Percentiles rank a stretch among this genome's conserved stretches.
These are phyloP conservation scores for Cottus gobio DNA, from an alignment of 2,113 vertebrate genomes.

Conservation along the genomic window DNA sequence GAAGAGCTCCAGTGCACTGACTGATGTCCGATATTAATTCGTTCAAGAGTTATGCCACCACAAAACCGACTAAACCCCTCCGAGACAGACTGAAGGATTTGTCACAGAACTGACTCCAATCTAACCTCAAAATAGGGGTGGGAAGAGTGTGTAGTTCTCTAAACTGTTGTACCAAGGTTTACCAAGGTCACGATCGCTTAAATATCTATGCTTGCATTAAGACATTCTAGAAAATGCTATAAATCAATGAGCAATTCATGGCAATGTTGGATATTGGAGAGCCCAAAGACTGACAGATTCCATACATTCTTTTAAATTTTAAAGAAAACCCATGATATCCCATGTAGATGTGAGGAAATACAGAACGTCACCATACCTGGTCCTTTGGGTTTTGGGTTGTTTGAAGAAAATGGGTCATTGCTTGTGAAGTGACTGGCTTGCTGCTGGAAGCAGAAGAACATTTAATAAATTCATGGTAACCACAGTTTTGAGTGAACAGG, in stretches of 20 bases:
- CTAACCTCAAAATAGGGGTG: neutral
- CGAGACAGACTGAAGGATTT: neutral
- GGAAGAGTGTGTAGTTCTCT: neutral
- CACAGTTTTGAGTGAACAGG: neutral
- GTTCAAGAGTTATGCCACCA: neutral
- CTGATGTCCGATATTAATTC: neutral
- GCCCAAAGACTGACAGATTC: neutral
- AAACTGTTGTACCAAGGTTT: neutral
- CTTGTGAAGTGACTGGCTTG: constrained; percentile 89
- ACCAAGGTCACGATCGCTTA: neutral
- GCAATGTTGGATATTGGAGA: neutral
- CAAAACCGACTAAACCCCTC: neutral
- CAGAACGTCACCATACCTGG: constrained; percentile 82
- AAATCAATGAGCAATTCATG: neutral
- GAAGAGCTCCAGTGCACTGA: neutral
- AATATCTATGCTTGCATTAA: neutral
- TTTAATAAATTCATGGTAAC: neutral
- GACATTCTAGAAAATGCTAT: neutral
- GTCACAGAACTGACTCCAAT: neutral
- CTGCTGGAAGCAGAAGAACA: constrained; percentile 44
- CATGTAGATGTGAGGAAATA: neutral
- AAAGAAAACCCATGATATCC: neutral
- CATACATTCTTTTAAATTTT: neutral
- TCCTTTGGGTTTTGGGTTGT: constrained; percentile 89
- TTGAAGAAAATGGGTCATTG: constrained; percentile 90